Evolutionary conservation across 2,113 vertebrate species (phyloP).

Genomic region (Oceanodroma tethys): DNA sequence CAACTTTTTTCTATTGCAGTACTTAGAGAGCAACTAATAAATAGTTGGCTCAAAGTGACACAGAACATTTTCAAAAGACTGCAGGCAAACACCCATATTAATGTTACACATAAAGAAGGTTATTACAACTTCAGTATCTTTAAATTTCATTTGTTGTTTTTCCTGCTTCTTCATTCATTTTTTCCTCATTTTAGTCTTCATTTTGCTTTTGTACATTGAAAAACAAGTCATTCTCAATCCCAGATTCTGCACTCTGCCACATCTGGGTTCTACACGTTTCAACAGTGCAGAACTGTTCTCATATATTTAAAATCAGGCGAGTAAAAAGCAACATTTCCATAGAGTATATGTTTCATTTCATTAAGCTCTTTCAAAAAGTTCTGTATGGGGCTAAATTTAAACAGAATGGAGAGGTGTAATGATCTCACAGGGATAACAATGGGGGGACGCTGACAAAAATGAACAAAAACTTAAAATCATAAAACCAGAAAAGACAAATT

Average conservation of each 20-base stretch:
- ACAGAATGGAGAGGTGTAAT: neutral
- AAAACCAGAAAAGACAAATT: neutral
- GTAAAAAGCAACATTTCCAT: neutral
- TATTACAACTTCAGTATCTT: neutral
- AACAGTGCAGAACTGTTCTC: neutral
- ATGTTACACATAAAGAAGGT: neutral
- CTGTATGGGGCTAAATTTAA: neutral
- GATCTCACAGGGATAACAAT: neutral
- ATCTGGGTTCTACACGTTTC: neutral
- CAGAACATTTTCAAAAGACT: neutral
- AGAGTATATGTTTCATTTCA: neutral
- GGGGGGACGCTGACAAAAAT: neutral
- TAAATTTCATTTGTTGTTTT: neutral
- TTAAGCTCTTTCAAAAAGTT: neutral
- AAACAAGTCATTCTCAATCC: neutral
- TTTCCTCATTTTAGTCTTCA: neutral
- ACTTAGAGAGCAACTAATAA: neutral
- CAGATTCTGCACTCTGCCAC: neutral
- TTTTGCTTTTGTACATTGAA: neutral
- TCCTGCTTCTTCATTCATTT: neutral
- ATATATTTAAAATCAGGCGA: neutral
- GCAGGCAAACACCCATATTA: neutral
- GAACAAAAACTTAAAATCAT: neutral
- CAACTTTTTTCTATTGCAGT: neutral
- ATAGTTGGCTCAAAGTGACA: neutral